Evolutionary conservation across 1,140 invertebrate species (phyloP).

Genomic region (Nymphalis io): DNA sequence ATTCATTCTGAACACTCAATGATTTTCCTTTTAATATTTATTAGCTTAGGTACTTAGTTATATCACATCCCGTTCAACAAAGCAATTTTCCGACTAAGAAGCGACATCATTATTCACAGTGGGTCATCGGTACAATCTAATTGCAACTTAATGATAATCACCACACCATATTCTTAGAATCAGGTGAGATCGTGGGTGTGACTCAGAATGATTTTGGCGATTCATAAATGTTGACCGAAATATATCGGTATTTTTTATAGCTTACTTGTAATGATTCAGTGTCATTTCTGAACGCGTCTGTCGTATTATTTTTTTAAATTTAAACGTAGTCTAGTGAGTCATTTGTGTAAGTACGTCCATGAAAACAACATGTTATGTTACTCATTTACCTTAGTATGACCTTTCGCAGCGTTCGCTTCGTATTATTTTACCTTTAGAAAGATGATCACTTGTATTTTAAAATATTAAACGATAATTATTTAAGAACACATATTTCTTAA

Average conservation of each 20-base stretch:
- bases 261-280: slow-evolving; percentile 13
- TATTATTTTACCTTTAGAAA: slow-evolving; percentile 44
- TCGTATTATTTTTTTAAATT: slow-evolving; percentile 11
- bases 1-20: slow-evolving; percentile 26
- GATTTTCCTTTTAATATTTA: slow-evolving; percentile 38
- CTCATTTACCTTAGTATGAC: slow-evolving; percentile 52
- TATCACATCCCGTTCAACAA: slow-evolving; percentile 36
- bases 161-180: slow-evolving; percentile 35
- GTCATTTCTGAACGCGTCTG: neutral
- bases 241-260: neutral
- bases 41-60: slow-evolving; percentile 25
- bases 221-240: slow-evolving; percentile 9
- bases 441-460: slow-evolving; percentile 35
- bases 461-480: slow-evolving; percentile 14
- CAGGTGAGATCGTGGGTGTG: slow-evolving; percentile 32
- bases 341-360: slow-evolving; percentile 22
- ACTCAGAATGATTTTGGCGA: slow-evolving; percentile 23
- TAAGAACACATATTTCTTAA: neutral
- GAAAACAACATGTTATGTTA: slow-evolving; percentile 47
- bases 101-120: slow-evolving; percentile 37
- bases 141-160: slow-evolving; percentile 40
- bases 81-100: slow-evolving; percentile 38
- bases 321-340: slow-evolving; percentile 2
- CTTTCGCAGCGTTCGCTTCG: slow-evolving; percentile 39
- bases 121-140: slow-evolving; percentile 39